phyloP scores from a whole-genome alignment of 2,797 vertebrate genomes.

The Nannoperca obscura region DNA sequence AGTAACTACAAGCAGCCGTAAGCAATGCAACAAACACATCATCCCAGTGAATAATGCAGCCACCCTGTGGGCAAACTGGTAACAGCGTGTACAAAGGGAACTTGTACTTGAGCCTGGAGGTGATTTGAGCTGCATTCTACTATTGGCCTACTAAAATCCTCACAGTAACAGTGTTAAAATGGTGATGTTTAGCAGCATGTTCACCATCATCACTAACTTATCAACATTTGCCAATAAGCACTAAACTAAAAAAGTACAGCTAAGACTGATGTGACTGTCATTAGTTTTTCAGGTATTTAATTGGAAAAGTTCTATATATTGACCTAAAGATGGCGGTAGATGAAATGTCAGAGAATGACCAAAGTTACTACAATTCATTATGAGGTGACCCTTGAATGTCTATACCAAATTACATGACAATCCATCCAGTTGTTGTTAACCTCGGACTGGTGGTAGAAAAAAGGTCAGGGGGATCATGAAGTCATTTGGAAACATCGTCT shows the following conservation, averaged over 20 bases:
- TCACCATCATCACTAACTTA: not conserved
- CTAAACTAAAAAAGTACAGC: not conserved
- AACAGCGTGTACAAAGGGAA: not conserved
- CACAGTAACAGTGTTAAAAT: not conserved
- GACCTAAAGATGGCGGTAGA: not conserved
- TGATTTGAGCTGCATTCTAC: not conserved
- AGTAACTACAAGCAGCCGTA: conserved; percentile 7
- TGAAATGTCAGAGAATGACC: no score
- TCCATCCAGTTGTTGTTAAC: not conserved
- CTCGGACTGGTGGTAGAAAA: not conserved
- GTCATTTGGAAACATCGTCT: not conserved
- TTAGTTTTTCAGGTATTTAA: no score
- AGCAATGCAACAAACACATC: not conserved
- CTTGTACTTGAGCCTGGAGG: not conserved
- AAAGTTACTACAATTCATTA: not conserved
- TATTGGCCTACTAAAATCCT: not conserved
- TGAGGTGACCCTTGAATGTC: not conserved
- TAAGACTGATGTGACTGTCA: not conserved
- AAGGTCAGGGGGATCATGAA: not conserved
- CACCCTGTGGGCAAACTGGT: not conserved
- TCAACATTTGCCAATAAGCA: not conserved
- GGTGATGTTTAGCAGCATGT: no score
- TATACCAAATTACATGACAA: not conserved
- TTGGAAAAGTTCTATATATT: not conserved
- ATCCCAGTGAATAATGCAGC: not conserved